Evolutionary conservation across 2,888 invertebrate genomes (phyloP).

Genomic region (Thereva unica): DNA sequence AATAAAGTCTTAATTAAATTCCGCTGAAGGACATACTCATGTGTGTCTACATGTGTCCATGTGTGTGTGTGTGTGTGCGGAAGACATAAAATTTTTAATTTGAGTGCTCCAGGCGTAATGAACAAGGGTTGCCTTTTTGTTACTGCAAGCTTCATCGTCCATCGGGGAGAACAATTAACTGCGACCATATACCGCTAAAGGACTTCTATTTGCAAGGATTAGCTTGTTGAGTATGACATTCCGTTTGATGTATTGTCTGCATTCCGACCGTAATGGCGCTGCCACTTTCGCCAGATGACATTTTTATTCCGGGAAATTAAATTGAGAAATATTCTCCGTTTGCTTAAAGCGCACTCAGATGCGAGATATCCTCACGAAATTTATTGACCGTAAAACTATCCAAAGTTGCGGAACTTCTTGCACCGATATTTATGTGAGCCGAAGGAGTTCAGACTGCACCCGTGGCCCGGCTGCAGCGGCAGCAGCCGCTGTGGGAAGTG

Average conservation of each 20-base stretch:
- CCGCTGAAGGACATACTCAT: slow-evolving; percentile 15
- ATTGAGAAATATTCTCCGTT: slow-evolving; percentile 26
- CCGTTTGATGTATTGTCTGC: slow-evolving; percentile 23
- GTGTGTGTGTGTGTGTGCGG: background rate
- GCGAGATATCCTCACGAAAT: slow-evolving; percentile 28
- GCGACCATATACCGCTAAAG: background rate
- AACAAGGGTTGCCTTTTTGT: background rate
- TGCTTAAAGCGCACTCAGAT: slow-evolving; percentile 30
- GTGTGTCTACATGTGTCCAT: too few relatives aligned
- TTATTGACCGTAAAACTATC: slow-evolving; percentile 36
- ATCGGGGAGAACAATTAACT: too few relatives aligned
- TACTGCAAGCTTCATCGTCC: too few relatives aligned
- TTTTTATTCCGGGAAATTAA: slow-evolving; percentile 30
- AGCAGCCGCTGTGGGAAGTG: slow-evolving; percentile 9
- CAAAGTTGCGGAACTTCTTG: slow-evolving; percentile 33
- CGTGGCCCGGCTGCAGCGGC: slow-evolving; percentile 2
- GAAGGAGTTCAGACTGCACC: background rate
- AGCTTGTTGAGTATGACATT: slow-evolving; percentile 18
- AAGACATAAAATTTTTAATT: slow-evolving; percentile 25
- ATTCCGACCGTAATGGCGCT: slow-evolving; percentile 10
- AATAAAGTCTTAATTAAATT: slow-evolving; percentile 33
- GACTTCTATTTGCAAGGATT: slow-evolving; percentile 17
- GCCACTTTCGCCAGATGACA: slow-evolving; percentile 21
- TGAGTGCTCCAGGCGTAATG: slow-evolving; percentile 5
- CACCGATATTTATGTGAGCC: slow-evolving; percentile 29